Evolutionary conservation across 2,888 invertebrate genomes (phyloP).

Genomic region (Sphinx pinastri): DNA sequence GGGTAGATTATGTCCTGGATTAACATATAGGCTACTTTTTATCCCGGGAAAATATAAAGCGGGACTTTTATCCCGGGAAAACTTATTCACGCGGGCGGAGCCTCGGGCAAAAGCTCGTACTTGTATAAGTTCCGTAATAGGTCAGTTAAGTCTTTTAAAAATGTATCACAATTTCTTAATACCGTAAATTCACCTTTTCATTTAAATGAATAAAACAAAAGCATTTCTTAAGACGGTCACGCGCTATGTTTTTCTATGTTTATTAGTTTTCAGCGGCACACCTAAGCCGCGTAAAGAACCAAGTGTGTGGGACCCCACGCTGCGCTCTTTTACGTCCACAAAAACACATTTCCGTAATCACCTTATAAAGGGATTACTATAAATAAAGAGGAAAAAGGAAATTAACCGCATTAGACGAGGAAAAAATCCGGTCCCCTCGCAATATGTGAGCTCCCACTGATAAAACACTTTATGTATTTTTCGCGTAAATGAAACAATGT

Average conservation of each 20-base stretch:
- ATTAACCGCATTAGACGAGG: conserved; percentile 82
- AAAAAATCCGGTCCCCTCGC: conserved; percentile 79
- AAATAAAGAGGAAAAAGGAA: conserved; percentile 84
- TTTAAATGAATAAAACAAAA: neutral
- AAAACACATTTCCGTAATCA: conserved; percentile 84
- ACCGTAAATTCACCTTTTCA: neutral
- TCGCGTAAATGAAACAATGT: conserved; percentile 79
- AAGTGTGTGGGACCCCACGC: conserved; percentile 68
- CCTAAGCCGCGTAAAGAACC: conserved; percentile 59
- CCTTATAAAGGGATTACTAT: conserved; percentile 85
- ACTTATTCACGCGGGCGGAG: no score
- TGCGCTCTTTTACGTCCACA: conserved; percentile 82
- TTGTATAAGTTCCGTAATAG: no score
- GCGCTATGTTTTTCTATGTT: conserved; percentile 34
- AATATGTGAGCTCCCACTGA: conserved; percentile 82
- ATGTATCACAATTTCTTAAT: neutral
- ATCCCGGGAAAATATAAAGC: no score
- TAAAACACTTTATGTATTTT: conserved; percentile 79
- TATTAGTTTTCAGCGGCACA: conserved; percentile 47
- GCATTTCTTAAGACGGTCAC: conserved; percentile 1
- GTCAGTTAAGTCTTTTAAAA: neutral
- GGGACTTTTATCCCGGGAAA: no score
- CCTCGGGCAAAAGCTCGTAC: no score
- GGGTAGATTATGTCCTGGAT: no score
- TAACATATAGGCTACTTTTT: no score